A percentile compares a stretch with the other conserved stretches of the same genome.
Evolutionary conservation across 2,888 invertebrate genomes (phyloP).

Genomic region (Apoda limacodes): DNA sequence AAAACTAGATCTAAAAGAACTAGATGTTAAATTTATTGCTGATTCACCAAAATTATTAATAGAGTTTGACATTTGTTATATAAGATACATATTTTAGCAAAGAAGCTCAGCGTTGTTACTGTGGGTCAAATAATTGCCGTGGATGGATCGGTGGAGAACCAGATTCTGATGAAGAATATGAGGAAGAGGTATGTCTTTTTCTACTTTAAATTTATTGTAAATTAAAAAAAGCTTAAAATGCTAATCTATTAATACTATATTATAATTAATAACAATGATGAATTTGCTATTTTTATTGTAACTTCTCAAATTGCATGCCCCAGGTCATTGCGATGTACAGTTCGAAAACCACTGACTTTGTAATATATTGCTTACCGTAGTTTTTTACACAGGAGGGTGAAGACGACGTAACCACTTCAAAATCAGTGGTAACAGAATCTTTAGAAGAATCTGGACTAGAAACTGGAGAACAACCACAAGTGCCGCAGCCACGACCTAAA

Average conservation of each 20-base stretch:
- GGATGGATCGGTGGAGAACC: conserved; percentile 97
- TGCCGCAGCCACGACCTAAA: conserved; percentile 31
- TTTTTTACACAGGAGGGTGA: conserved; percentile 48
- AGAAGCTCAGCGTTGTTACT: conserved; percentile 96
- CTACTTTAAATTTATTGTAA: too few species aligned
- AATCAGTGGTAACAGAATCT: conserved; percentile 30
- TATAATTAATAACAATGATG: conserved; percentile 6
- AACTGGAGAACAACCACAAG: conserved; percentile 25
- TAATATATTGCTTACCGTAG: too few species aligned
- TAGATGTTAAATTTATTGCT: too few species aligned
- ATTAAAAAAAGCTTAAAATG: too few species aligned
- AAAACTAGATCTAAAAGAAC: too few species aligned
- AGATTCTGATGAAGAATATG: conserved; percentile 65
- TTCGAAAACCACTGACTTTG: too few species aligned
- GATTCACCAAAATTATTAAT: too few species aligned
- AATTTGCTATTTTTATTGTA: conserved; percentile 4
- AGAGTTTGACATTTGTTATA: too few species aligned
- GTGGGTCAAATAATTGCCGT: conserved; percentile 88
- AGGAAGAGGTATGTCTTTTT: conserved; percentile 54
- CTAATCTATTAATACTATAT: not conserved
- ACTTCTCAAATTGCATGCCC: too few species aligned
- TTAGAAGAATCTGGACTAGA: conserved; percentile 29
- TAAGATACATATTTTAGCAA: too few species aligned
- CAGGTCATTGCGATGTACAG: too few species aligned
- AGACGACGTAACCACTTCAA: conserved; percentile 52